phyloP scores from a whole-genome alignment of 2,797 vertebrate genomes.

The Rhinogobio ventralis region DNA sequence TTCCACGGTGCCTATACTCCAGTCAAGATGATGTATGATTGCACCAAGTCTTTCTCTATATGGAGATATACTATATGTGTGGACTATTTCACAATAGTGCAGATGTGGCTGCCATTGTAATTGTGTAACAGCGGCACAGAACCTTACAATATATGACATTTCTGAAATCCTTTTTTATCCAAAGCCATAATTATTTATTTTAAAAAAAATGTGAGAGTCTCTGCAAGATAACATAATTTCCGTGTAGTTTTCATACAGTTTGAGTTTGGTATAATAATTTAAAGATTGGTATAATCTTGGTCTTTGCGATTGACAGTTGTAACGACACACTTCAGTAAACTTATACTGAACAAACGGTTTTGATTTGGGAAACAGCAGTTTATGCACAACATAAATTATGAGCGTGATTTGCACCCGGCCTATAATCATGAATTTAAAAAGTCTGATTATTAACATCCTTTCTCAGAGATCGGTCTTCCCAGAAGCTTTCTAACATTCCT shows the following conservation, averaged over 20 bases:
- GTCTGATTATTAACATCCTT: slow-evolving; percentile 3
- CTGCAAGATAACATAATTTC: not conserved
- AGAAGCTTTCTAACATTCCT: slow-evolving; percentile 11
- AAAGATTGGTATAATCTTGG: too few relatives aligned
- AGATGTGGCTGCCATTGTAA: not conserved
- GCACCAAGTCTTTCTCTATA: slow-evolving; percentile 9
- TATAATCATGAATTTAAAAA: not conserved
- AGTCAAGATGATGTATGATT: slow-evolving; percentile 20
- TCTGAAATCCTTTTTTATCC: not conserved
- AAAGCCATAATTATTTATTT: not conserved
- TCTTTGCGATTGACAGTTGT: not conserved
- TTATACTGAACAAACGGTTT: not conserved
- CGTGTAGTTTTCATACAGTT: not conserved
- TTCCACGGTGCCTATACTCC: not conserved
- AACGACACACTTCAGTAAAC: not conserved
- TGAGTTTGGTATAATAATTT: not conserved
- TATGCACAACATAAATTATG: not conserved
- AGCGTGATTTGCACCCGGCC: not conserved
- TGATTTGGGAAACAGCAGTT: not conserved
- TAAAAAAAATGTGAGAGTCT: not conserved
- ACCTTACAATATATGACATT: not conserved
- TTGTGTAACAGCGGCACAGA: not conserved
- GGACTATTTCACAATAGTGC: not conserved
- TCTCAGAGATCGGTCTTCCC: not conserved
- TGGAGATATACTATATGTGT: not conserved